phyloP scores from a whole-genome alignment of 1,140 invertebrate species.

The Steinernema khuongi region DNA sequence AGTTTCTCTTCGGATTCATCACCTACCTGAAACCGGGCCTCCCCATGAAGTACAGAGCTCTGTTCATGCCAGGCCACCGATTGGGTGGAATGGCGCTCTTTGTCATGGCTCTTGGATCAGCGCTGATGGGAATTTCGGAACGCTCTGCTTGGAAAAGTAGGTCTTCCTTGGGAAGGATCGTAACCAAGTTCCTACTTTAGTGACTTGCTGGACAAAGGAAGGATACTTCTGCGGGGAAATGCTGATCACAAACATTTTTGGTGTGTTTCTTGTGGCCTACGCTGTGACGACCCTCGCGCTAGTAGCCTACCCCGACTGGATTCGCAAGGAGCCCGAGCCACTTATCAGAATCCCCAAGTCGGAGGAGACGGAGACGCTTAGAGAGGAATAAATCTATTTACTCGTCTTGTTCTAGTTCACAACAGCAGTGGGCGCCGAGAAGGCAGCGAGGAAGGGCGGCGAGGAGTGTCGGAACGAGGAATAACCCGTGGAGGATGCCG shows the following conservation, averaged over 20 bases:
- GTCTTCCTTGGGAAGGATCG: background rate
- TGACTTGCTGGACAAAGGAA: slow-evolving; percentile 2
- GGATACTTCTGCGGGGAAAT: background rate
- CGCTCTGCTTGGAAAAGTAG: background rate
- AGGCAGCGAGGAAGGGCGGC: slow-evolving; percentile 22
- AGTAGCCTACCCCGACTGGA: background rate
- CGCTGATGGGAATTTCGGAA: slow-evolving; percentile 1
- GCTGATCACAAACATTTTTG: background rate
- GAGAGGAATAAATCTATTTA: background rate
- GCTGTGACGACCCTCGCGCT: background rate
- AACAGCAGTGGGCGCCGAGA: slow-evolving; percentile 1
- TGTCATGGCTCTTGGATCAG: background rate
- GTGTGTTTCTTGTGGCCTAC: background rate
- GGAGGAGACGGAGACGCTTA: background rate
- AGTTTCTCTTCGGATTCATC: background rate
- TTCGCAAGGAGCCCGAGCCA: slow-evolving; percentile 6
- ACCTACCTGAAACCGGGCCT: background rate
- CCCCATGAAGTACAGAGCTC: background rate
- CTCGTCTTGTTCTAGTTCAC: slow-evolving; percentile 23
- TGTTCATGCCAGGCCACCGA: background rate
- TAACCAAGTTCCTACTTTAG: background rate
- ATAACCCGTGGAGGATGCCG: slow-evolving; percentile 22
- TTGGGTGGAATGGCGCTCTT: background rate
- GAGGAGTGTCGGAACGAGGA: slow-evolving; percentile 23
- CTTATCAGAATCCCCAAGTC: background rate